These are phyloP conservation scores for Minunthozetes semirufus DNA, from an alignment of 2,888 invertebrate genomes.

Conservation along the genomic window DNA sequence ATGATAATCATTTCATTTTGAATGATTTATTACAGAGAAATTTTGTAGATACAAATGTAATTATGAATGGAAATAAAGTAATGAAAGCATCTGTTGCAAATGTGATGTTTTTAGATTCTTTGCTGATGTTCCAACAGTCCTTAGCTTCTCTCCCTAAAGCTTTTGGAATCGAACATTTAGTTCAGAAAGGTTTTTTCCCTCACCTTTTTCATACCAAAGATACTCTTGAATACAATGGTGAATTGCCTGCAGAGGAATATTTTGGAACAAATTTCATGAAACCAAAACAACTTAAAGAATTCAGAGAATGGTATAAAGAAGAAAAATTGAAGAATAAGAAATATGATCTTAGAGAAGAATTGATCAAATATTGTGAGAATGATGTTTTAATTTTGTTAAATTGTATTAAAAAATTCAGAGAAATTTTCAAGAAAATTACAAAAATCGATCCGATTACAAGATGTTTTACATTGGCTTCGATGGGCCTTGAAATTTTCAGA, in stretches of 20 bases:
- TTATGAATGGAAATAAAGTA: constrained; percentile 30
- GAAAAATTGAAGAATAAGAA: too few species aligned
- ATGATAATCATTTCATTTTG: constrained; percentile 33
- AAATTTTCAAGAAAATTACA: not conserved
- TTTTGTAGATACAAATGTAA: not conserved
- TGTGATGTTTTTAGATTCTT: constrained; percentile 29
- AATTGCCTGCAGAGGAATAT: not conserved
- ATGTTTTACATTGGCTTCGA: constrained; percentile 36
- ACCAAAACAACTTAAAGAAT: not conserved
- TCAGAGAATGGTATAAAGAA: constrained; percentile 4
- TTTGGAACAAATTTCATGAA: constrained; percentile 21
- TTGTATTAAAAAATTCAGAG: constrained; percentile 4
- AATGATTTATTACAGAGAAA: constrained; percentile 30
- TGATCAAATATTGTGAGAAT: constrained; percentile 34
- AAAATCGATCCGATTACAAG: constrained; percentile 30
- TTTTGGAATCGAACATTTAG: constrained; percentile 18
- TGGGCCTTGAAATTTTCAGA: constrained; percentile 34
- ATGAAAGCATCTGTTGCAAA: constrained; percentile 18
- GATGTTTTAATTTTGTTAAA: constrained; percentile 30
- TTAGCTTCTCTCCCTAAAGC: constrained; percentile 27
- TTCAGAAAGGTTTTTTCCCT: constrained; percentile 24
- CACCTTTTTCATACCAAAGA: constrained; percentile 9
- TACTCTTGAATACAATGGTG: not conserved
- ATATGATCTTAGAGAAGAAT: not conserved
- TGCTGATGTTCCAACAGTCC: constrained; percentile 28